Conservation (phyloP, 2,888 invertebrate species). For the Caradrina clavipalpis region DNA sequence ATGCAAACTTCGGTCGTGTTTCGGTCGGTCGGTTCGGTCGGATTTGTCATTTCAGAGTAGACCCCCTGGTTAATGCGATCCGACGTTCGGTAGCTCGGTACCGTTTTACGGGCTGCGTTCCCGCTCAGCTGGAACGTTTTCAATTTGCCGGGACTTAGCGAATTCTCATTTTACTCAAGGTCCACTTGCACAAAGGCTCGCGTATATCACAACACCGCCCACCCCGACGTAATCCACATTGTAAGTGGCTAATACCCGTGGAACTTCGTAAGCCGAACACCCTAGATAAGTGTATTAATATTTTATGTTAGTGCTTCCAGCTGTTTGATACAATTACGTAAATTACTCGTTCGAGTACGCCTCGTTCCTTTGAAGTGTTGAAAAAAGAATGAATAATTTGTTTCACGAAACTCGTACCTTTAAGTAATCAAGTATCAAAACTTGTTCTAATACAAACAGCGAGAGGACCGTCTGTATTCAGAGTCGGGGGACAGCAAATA, state of each 20-base stretch:
- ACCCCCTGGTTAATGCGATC: slow-evolving; percentile 77
- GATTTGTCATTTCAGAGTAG: too few relatives aligned
- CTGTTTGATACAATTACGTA: slow-evolving; percentile 58
- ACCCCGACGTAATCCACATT: slow-evolving; percentile 65
- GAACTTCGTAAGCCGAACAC: slow-evolving; percentile 53
- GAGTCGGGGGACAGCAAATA: slow-evolving; percentile 66
- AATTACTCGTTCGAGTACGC: slow-evolving; percentile 52
- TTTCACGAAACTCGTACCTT: slow-evolving; percentile 4
- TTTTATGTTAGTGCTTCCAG: slow-evolving; percentile 45
- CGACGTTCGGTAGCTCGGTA: slow-evolving; percentile 65
- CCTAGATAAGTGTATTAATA: slow-evolving; percentile 57
- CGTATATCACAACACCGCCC: slow-evolving; percentile 75
- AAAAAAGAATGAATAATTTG: slow-evolving; percentile 54
- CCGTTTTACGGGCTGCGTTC: slow-evolving; percentile 70
- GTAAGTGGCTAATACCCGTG: slow-evolving; percentile 69
- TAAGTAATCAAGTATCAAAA: slow-evolving; percentile 28
- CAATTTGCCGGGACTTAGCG: slow-evolving; percentile 81
- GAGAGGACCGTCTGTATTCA: slow-evolving; percentile 56
- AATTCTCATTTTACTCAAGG: slow-evolving; percentile 74
- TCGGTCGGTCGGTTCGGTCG: too few relatives aligned
- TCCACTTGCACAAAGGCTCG: slow-evolving; percentile 76
- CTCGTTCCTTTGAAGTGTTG: slow-evolving; percentile 40
- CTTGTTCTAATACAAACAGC: slow-evolving; percentile 63
- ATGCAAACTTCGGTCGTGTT: too few relatives aligned
- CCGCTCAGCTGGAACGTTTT: slow-evolving; percentile 78